Evolutionary conservation across 2,113 vertebrate species (phyloP), one percentile per base, ranked within the genome.

Genomic region (Gymnorhina tibicen): DNA sequence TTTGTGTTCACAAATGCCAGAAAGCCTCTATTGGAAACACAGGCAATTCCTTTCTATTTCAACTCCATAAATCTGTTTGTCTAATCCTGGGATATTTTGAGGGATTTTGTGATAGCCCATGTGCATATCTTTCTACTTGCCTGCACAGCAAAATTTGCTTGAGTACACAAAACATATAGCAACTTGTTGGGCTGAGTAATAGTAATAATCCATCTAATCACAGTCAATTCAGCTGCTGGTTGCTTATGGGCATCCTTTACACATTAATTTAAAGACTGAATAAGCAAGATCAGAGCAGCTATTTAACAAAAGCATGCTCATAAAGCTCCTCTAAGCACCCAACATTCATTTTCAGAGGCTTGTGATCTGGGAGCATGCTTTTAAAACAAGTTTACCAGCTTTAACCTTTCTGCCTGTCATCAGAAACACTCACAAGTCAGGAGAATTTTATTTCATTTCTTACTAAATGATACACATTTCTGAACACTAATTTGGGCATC

Each of bases 181-280:
- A 96, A 97, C 97, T 97, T 97, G 97, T 97, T 95, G 85, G 92
- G 79, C 84, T 94, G 85, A 93, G 91, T 96, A 97, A 97, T 87
- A 96, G 85, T 50, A 95, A 96, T 96, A 97, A 97, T 97, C 95
- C 89, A 96, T 83, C 94, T 97, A 97, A 97, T 97, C 96, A 96
- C 77, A 94, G 78, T 94, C 96, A 92, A 80, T 96, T 97, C 96
- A 91, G 91, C 79, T 94, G 78, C 91, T 89, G 79, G 88, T 97
- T 96, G 95, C 96, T 97, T 91, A 96, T 97, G 85, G 95, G 89
- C 93, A 95, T 97, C 80, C 85, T 95, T 96, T 93, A 90, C 91
- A 93, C 94, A 95, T 97, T 97, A 97, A 97, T 97, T 97, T 97
- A 95, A 95, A 90, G 93, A 97, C 88, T 95, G 94, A 96, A 96